Evolutionary conservation across 2,888 invertebrate species (phyloP).

Genomic region (Brenthis hecate): DNA sequence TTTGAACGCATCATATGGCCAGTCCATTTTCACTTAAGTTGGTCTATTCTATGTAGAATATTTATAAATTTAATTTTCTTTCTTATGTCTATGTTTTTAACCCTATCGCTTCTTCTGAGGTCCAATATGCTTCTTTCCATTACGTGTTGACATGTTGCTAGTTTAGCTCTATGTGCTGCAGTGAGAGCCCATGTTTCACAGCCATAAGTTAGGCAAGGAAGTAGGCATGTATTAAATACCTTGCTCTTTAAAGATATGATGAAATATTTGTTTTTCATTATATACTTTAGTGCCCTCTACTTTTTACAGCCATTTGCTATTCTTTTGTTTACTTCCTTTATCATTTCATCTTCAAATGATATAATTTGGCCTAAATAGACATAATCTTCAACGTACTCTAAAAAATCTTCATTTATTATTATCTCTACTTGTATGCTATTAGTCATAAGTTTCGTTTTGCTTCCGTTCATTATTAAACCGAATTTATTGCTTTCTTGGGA

Average conservation of each 20-base stretch:
- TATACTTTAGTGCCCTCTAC: conserved; percentile 16
- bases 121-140: neutral
- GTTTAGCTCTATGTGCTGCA: neutral
- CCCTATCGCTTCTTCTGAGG: neutral
- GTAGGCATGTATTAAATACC: conserved; percentile 33
- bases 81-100: neutral
- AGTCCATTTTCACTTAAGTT: no score
- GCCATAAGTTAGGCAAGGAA: conserved; percentile 32
- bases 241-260: conserved; percentile 26
- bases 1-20: no score
- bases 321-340: conserved; percentile 15
- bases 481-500: no score
- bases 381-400: neutral
- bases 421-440: no score
- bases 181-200: conserved; percentile 29
- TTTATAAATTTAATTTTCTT: neutral
- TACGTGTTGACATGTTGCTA: neutral
- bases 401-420: no score
- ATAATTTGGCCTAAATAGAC: conserved; percentile 21
- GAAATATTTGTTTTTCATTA: conserved; percentile 27
- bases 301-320: conserved; percentile 20
- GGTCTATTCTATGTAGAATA: no score
- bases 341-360: neutral
- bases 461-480: no score
- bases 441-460: no score